A percentile compares a stretch with the other conserved stretches of the same genome.
phyloP scores from a whole-genome alignment of 2,113 vertebrate genomes.

The Heterotilapia buettikoferi region DNA sequence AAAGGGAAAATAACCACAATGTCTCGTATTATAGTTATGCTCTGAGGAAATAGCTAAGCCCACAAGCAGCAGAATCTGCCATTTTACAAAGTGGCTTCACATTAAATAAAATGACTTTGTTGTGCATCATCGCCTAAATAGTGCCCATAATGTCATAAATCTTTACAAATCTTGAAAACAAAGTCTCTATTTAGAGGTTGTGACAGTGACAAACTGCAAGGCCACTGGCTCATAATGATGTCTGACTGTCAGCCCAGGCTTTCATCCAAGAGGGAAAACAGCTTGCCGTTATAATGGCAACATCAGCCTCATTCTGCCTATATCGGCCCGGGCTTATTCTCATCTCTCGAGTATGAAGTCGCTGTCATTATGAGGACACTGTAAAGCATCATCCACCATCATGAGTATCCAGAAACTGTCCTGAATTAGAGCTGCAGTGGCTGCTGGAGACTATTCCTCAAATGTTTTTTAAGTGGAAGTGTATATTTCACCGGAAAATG shows the following conservation, averaged over 20 bases:
- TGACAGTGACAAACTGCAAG: slow-evolving; percentile 70
- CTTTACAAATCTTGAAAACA: slow-evolving; percentile 67
- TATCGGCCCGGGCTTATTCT: slow-evolving; percentile 45
- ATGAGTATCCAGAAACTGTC: not conserved
- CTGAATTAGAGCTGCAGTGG: not conserved
- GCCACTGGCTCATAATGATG: slow-evolving; percentile 65
- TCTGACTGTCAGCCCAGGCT: slow-evolving; percentile 63
- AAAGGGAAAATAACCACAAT: slow-evolving; percentile 25
- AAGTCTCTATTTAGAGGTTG: slow-evolving; percentile 67
- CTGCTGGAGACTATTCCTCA: not conserved
- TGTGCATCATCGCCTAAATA: slow-evolving; percentile 62
- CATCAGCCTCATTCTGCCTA: slow-evolving; percentile 57
- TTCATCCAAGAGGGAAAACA: slow-evolving; percentile 50
- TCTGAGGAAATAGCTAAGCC: slow-evolving; percentile 37
- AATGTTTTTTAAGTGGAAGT: not conserved
- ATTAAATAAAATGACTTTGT: slow-evolving; percentile 67
- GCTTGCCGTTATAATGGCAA: slow-evolving; percentile 34
- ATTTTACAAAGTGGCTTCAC: slow-evolving; percentile 58
- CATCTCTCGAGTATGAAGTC: slow-evolving; percentile 30
- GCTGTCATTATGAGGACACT: slow-evolving; percentile 41
- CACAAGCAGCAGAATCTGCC: slow-evolving; percentile 42
- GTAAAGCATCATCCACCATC: slow-evolving; percentile 4
- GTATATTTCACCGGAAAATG: not conserved
- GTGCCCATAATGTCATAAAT: slow-evolving; percentile 62
- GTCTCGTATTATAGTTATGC: slow-evolving; percentile 37